Conservation (phyloP, 2,888 invertebrate species). For the Onchidella celtica region DNA sequence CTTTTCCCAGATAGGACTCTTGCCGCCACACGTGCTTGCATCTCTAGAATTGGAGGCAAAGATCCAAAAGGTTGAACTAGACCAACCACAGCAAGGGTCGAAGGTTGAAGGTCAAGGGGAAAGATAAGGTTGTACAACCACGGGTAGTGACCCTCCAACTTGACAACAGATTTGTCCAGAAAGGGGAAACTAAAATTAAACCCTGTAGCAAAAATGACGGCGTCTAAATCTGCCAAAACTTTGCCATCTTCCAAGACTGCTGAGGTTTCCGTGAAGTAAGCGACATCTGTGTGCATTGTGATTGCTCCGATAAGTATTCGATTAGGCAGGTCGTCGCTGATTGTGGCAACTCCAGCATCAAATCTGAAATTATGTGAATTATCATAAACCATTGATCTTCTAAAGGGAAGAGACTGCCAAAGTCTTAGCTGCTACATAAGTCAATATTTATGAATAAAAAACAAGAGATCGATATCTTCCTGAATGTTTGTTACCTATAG, state of each 20-base stretch:
- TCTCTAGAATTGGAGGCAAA: slow-evolving; percentile 62
- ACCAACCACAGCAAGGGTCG: slow-evolving; percentile 62
- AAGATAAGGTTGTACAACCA: slow-evolving; percentile 52
- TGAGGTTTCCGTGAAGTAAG: slow-evolving; percentile 57
- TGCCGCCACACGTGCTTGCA: slow-evolving; percentile 60
- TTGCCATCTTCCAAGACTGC: slow-evolving; percentile 60
- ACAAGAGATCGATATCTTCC: no score
- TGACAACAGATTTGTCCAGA: slow-evolving; percentile 51
- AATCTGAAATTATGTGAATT: no score
- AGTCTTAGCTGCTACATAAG: no score
- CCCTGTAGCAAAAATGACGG: slow-evolving; percentile 61
- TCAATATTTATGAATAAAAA: no score
- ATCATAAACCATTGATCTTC: no score
- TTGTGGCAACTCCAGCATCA: slow-evolving; percentile 44
- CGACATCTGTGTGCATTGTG: slow-evolving; percentile 56
- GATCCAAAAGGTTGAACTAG: slow-evolving; percentile 64
- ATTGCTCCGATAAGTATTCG: slow-evolving; percentile 58
- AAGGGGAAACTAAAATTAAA: slow-evolving; percentile 62
- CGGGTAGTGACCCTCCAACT: slow-evolving; percentile 55
- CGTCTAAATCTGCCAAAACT: slow-evolving; percentile 57
- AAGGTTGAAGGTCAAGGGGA: slow-evolving; percentile 40
- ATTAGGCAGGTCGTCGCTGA: slow-evolving; percentile 65
- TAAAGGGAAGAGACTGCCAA: no score
- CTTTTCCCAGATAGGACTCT: slow-evolving; percentile 58
- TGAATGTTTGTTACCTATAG: no score